These are phyloP conservation scores for Erpornis zantholeuca DNA, from an alignment of 2,113 vertebrate genomes.

Conservation along the genomic window DNA sequence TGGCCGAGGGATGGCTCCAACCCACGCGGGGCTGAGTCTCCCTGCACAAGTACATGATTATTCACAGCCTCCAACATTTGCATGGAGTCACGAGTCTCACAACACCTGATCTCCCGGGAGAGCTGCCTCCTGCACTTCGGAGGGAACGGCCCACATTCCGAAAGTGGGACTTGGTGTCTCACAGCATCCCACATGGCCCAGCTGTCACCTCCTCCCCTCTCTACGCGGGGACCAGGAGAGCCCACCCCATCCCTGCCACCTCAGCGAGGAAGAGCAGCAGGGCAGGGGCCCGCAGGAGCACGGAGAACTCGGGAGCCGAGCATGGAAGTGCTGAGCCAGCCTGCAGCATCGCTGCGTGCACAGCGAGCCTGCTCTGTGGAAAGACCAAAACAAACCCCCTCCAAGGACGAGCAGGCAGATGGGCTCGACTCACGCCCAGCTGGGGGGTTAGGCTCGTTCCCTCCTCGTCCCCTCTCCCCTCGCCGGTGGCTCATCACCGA, in stretches of 20 bases:
- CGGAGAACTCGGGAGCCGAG: not conserved
- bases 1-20: constrained; percentile 23
- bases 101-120: constrained; percentile 60
- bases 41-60: constrained; percentile 50
- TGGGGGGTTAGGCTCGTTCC: not conserved
- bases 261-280: not conserved
- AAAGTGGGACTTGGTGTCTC: constrained; percentile 54
- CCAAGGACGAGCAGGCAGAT: not conserved
- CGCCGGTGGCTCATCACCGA: not conserved
- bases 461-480: not conserved
- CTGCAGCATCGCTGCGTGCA: not conserved
- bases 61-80: constrained; percentile 53
- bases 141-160: constrained; percentile 45
- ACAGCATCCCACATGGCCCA: constrained; percentile 51
- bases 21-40: constrained; percentile 39
- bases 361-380: not conserved
- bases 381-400: not conserved
- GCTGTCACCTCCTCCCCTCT: constrained; percentile 31
- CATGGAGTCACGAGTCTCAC: constrained; percentile 61
- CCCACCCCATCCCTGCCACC: not conserved
- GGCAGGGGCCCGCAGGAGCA: not conserved
- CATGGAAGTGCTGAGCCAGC: constrained; percentile 1
- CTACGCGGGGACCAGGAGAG: not conserved
- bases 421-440: not conserved
- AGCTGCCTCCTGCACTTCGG: constrained; percentile 43